Evolutionary conservation across 2,797 vertebrate genomes (phyloP).

Genomic region (Anguilla marmorata): DNA sequence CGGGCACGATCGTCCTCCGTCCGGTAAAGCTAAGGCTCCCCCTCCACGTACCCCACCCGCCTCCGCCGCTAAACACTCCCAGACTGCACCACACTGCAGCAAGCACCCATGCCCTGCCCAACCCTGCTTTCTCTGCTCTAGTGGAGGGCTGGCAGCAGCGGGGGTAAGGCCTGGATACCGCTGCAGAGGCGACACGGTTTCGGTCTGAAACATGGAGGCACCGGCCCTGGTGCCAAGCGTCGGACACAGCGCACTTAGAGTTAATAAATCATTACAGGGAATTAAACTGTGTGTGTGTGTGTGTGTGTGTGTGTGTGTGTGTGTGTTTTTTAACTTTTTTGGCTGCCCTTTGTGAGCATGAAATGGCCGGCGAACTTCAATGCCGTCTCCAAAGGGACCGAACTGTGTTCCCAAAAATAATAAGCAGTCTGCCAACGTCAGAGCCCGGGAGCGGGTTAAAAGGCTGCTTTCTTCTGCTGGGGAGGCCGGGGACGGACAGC

Average conservation of each 20-base stretch:
- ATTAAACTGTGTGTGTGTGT: constrained; percentile 10
- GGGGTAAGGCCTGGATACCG: background rate
- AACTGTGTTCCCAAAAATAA: constrained; percentile 75
- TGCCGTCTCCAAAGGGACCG: constrained; percentile 75
- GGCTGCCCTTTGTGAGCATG: constrained; percentile 67
- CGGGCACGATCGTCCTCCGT: background rate
- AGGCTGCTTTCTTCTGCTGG: constrained; percentile 30
- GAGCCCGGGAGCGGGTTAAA: constrained; percentile 44
- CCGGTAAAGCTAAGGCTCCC: background rate
- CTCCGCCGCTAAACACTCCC: background rate
- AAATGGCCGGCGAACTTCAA: constrained; percentile 71
- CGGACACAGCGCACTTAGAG: background rate
- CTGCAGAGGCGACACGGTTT: background rate
- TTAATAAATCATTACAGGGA: constrained; percentile 1
- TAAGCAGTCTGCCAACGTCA: constrained; percentile 62
- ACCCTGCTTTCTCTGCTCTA: background rate
- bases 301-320: constrained; percentile 9
- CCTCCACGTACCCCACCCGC: background rate
- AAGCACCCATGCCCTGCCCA: background rate
- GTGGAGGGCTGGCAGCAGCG: background rate
- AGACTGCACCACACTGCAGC: background rate
- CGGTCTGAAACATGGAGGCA: background rate
- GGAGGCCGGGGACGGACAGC: background rate
- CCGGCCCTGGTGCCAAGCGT: background rate
- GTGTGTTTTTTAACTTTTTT: constrained; percentile 48